These are phyloP conservation scores for Apocrypta bakeri DNA, from an alignment of 1,140 invertebrate species.

Conservation along the genomic window DNA sequence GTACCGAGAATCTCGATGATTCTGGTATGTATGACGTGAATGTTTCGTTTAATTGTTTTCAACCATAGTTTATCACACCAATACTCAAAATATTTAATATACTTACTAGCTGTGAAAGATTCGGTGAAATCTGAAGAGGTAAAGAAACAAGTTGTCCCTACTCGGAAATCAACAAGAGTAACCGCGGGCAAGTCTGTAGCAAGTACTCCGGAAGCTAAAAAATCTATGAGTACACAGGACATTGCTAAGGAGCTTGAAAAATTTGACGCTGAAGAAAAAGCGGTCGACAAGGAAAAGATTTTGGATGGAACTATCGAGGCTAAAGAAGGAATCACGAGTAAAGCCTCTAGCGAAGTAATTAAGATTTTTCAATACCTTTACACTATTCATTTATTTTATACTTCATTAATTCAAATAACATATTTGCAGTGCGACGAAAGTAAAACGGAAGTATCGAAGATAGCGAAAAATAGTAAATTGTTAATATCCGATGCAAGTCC, in stretches of 20 bases:
- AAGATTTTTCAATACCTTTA: not conserved
- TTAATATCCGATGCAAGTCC: not conserved
- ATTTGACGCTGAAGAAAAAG: conserved; percentile 39
- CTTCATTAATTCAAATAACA: not conserved
- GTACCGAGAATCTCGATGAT: conserved; percentile 13
- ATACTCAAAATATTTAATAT: not conserved
- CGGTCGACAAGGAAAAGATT: conserved; percentile 57
- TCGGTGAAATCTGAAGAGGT: conserved; percentile 12
- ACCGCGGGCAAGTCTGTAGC: conserved; percentile 8
- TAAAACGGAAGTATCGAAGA: conserved; percentile 1
- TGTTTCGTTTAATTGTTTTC: not conserved
- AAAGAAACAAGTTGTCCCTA: conserved; percentile 30
- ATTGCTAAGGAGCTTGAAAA: conserved; percentile 41
- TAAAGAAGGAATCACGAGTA: conserved; percentile 17
- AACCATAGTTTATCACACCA: too few species aligned
- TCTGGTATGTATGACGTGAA: conserved; percentile 20
- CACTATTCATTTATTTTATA: not conserved
- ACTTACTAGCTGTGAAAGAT: conserved; percentile 2
- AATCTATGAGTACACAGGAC: conserved; percentile 29
- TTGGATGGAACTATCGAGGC: conserved; percentile 13
- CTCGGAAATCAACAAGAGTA: conserved; percentile 37
- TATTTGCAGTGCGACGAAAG: not conserved
- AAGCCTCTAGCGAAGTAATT: conserved; percentile 27
- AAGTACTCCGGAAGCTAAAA: not conserved
- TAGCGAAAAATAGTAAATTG: not conserved